phyloP scores from a whole-genome alignment of 2,797 vertebrate genomes.

The Phalloptychus januarius region DNA sequence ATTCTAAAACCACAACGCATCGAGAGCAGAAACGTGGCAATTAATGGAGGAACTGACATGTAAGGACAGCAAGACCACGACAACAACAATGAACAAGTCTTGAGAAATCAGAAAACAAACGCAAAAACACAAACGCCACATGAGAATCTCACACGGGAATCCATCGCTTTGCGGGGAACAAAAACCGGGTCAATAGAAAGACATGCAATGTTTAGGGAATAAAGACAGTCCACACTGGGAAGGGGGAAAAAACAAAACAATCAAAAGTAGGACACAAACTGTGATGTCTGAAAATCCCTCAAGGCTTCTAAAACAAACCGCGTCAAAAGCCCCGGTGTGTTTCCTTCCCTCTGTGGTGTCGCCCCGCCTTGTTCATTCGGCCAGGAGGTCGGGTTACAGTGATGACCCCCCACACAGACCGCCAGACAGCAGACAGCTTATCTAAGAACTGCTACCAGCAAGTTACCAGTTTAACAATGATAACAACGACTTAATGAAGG shows the following conservation, averaged over 20 bases:
- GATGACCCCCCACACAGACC: conserved; percentile 51
- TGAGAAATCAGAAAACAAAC: not conserved
- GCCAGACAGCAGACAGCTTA: conserved; percentile 2
- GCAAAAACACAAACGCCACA: not conserved
- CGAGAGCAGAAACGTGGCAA: not conserved
- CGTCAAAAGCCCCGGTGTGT: conserved; percentile 57
- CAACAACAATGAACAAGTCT: not conserved
- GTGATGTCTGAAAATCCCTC: conserved; percentile 23
- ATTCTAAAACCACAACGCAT: not conserved
- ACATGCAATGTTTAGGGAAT: not conserved
- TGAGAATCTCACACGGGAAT: not conserved
- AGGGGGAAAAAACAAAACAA: not conserved
- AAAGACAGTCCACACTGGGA: not conserved
- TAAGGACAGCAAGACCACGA: not conserved
- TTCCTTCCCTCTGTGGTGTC: conserved; percentile 54
- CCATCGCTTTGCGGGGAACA: not conserved
- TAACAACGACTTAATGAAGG: not conserved
- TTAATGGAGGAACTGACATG: not conserved
- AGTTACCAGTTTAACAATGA: not conserved
- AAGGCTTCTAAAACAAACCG: conserved; percentile 40
- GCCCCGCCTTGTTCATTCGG: conserved; percentile 40
- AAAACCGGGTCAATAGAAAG: not conserved
- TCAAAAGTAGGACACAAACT: not conserved
- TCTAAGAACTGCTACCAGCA: not conserved
- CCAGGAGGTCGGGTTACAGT: conserved; percentile 47